A percentile compares a stretch with the other conserved stretches of the same genome.
Conservation (phyloP, 2,113 vertebrate genomes). For the Neolamprologus caudopunctatus region DNA sequence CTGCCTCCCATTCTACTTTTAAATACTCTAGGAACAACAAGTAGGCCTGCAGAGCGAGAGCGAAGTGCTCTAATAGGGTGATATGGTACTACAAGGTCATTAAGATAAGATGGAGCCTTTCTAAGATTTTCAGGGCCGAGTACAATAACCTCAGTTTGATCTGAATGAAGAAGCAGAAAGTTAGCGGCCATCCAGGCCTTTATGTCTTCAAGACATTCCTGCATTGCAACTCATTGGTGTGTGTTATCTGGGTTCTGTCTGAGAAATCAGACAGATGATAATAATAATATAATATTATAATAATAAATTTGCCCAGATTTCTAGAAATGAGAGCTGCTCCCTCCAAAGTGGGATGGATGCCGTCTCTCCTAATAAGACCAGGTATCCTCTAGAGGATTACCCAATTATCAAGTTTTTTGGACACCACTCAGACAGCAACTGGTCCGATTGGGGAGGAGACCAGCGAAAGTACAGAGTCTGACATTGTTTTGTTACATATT, state of each 20-base stretch:
- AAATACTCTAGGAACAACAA: not conserved
- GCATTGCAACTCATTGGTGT: not conserved
- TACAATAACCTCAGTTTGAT: not conserved
- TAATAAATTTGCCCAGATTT: not conserved
- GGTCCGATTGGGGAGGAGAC: not conserved
- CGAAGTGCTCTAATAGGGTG: not conserved
- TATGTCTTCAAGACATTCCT: not conserved
- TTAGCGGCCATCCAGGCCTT: not conserved
- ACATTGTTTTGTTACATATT: not conserved
- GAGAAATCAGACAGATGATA: not conserved
- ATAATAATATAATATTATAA: not conserved
- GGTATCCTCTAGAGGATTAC: not conserved
- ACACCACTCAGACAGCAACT: not conserved
- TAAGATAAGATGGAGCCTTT: not conserved
- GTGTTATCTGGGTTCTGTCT: not conserved
- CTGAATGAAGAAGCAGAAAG: not conserved
- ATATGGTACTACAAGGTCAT: not conserved
- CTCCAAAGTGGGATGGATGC: not conserved
- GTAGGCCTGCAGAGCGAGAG: not conserved
- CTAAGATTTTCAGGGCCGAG: not conserved
- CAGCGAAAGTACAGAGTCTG: not conserved
- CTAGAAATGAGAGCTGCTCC: not conserved
- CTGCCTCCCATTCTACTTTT: not conserved
- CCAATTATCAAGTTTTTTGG: not conserved
- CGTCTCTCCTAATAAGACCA: not conserved